A percentile compares a stretch with the other conserved stretches of the same genome.
phyloP scores from a whole-genome alignment of 1,140 invertebrate genomes.

The Hestina assimilis region DNA sequence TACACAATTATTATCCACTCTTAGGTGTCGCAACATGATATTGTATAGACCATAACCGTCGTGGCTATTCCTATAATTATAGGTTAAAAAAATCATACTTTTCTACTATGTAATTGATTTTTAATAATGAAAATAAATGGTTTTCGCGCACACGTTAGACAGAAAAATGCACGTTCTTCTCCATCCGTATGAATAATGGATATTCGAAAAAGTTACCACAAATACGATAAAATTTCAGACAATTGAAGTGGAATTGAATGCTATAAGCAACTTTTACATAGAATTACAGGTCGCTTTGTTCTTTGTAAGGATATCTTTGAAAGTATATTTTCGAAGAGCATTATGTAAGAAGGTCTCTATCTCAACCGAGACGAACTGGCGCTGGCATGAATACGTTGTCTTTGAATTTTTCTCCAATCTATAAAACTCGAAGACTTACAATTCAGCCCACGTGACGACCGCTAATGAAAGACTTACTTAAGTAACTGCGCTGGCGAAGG shows the following conservation, averaged over 20 bases:
- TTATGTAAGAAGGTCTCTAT: conserved; percentile 31
- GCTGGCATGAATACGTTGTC: conserved; percentile 41
- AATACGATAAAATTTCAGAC: conserved; percentile 2
- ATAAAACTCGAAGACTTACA: conserved; percentile 51
- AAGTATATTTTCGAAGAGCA: conserved; percentile 6
- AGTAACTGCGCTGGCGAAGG: conserved; percentile 61
- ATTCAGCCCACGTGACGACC: conserved; percentile 67
- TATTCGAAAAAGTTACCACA: neutral
- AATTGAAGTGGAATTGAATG: neutral
- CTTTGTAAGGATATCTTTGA: neutral
- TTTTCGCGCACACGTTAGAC: neutral
- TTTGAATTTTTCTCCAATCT: conserved; percentile 56
- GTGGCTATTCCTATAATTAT: too few relatives aligned
- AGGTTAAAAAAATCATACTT: too few relatives aligned
- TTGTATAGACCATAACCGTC: too few relatives aligned
- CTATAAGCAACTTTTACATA: conserved; percentile 10
- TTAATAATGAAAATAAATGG: too few relatives aligned
- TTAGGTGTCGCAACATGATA: too few relatives aligned
- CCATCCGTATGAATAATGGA: neutral
- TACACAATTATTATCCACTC: too few relatives aligned
- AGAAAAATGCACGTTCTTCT: neutral
- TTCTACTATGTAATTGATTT: too few relatives aligned
- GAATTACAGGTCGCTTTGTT: conserved; percentile 15
- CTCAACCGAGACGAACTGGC: conserved; percentile 32
- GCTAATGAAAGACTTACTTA: conserved; percentile 76